These are phyloP conservation scores for Lepidotrigona ventralis DNA, from an alignment of 1,140 invertebrate genomes.

Conservation along the genomic window DNA sequence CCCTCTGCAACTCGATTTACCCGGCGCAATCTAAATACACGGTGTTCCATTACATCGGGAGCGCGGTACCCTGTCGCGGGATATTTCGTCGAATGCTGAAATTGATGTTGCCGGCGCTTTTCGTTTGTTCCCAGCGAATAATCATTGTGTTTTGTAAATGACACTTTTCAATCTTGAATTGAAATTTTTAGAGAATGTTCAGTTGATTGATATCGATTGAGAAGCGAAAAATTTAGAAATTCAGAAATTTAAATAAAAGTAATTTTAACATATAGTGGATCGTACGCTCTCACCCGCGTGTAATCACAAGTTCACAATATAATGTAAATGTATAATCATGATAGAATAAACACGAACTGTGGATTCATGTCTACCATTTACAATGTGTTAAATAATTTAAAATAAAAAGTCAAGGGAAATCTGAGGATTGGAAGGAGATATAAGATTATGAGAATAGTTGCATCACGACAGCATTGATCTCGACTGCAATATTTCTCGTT, in stretches of 20 bases:
- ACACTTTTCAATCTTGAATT: neutral
- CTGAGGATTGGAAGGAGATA: neutral
- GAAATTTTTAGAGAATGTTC: neutral
- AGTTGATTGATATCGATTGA: neutral
- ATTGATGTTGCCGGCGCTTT: conserved; percentile 27
- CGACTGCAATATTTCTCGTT: conserved; percentile 64
- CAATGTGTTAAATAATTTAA: neutral
- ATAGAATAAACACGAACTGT: no score
- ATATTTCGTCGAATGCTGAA: conserved; percentile 54
- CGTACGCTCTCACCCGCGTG: no score
- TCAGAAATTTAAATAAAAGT: neutral
- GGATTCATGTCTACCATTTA: no score
- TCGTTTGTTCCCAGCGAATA: neutral
- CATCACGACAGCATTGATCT: conserved; percentile 22
- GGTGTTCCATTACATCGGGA: conserved; percentile 50
- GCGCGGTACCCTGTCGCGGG: conserved; percentile 39
- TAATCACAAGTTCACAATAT: no score
- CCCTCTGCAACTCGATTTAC: conserved; percentile 62
- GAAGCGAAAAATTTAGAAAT: no score
- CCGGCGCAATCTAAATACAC: conserved; percentile 65
- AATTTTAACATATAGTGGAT: neutral
- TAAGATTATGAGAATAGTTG: neutral
- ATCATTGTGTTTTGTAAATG: neutral
- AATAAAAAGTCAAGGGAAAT: neutral
- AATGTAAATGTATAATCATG: no score